A percentile compares a stretch with the other conserved stretches of the same genome.
Evolutionary conservation across 2,113 vertebrate genomes (phyloP).

Genomic region (Synchiropus splendidus): DNA sequence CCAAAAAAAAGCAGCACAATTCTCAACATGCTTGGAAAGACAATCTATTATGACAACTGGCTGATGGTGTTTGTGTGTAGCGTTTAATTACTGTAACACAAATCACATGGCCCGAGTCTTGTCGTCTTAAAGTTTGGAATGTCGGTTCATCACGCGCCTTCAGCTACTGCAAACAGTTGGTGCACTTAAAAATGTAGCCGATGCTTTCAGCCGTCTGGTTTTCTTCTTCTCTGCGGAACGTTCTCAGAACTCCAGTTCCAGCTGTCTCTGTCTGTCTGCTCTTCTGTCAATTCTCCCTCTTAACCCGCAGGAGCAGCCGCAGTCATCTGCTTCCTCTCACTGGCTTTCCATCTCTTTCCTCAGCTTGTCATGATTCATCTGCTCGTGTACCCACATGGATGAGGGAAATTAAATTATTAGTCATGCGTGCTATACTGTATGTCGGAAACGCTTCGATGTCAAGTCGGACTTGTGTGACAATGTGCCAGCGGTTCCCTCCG

Average conservation of each 20-base stretch:
- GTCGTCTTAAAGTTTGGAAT: no score
- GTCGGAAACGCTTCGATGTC: slow-evolving; percentile 12
- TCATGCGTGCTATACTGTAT: slow-evolving; percentile 22
- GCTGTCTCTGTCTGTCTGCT: not conserved
- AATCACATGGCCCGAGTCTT: no score
- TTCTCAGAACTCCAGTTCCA: slow-evolving; percentile 7
- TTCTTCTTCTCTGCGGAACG: not conserved
- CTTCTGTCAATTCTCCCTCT: slow-evolving; percentile 20
- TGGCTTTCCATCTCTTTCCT: slow-evolving; percentile 1
- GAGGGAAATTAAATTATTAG: slow-evolving; percentile 31
- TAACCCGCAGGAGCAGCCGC: slow-evolving; percentile 3
- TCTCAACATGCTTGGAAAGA: no score
- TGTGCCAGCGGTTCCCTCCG: no score
- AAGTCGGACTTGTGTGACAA: not conserved
- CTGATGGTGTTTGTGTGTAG: no score
- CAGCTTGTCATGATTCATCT: slow-evolving; percentile 28
- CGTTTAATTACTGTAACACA: no score
- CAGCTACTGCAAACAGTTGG: slow-evolving; percentile 19
- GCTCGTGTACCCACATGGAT: slow-evolving; percentile 9
- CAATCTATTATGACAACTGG: no score
- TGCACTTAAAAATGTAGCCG: slow-evolving; percentile 37
- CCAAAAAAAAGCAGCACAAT: no score
- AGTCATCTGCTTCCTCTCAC: slow-evolving; percentile 5
- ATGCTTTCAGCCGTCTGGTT: slow-evolving; percentile 19
- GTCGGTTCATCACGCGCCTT: not conserved